Evolutionary conservation across 2,888 invertebrate species (phyloP), one percentile per base, ranked within the genome.

Genomic region (Lycaena phlaeas): DNA sequence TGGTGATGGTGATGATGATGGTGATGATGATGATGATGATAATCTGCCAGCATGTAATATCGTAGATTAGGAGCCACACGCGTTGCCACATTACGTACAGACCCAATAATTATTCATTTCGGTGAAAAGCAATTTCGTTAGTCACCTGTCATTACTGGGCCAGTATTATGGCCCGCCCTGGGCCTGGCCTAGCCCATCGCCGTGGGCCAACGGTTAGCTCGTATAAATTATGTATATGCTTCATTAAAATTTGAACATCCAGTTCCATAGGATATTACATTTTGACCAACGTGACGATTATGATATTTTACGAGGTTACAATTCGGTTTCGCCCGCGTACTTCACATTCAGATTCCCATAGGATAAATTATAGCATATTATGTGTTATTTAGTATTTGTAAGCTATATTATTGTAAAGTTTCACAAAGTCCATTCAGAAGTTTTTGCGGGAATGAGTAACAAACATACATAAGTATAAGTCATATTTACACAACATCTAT

Each of bases 141-240:
- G 34, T 34, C 22, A 12, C 18, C 28, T 34, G 34, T 34, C 34
- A 34, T 34, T 34, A 34, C 22, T 22, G 22, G 22, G 18, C 25
- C 11, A 26, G 18, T 18, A 12, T 18, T 15, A 46, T 46, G 18
- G 44, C 42, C 36, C 31, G 14, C 29, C 22, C 40, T 15, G 46
- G 42, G 42, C 41, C 44, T 45, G 42, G 44, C 44, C 12, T 36
- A 18, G 28, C 28, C 14, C 28, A 18, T 4, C 7, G 22, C 34
- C 34, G 1, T 11, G 12, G 18, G 34, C 15, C 2, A 2, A 9
- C 22, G 22, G 7, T 22, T 22, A 22, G 7, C 5, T 9, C 7
- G 9, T 15, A 22, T 34, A 38, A 44, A 44, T 41, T 41, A 22
- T 22, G 34, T 34, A 31, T 17, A 18, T 18, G 34, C 34, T 34